Evolutionary conservation across 2,888 invertebrate genomes (phyloP).

Genomic region (Spialia ferax): DNA sequence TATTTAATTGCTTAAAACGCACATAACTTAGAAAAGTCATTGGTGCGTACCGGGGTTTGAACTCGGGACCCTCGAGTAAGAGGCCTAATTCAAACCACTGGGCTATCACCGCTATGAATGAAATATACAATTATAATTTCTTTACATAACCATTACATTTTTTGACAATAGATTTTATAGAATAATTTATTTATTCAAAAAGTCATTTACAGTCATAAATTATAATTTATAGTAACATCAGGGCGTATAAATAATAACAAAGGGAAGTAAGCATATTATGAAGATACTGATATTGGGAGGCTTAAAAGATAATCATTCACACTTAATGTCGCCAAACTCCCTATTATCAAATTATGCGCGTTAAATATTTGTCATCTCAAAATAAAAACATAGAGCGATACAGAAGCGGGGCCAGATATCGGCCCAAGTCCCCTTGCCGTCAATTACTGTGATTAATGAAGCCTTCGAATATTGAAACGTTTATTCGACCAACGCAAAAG

Average conservation of each 20-base stretch:
- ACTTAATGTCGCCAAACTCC: slow-evolving; percentile 26
- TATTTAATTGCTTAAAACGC: too few relatives aligned
- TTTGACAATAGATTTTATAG: too few relatives aligned
- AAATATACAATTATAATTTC: too few relatives aligned
- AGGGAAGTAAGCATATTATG: neutral
- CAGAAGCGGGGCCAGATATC: slow-evolving; percentile 59
- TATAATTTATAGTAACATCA: neutral
- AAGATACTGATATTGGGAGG: slow-evolving; percentile 10
- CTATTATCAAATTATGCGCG: slow-evolving; percentile 60
- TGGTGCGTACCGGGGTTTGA: too few relatives aligned
- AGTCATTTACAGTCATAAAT: neutral
- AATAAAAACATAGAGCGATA: slow-evolving; percentile 58
- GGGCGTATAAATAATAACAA: slow-evolving; percentile 1
- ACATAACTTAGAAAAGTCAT: too few relatives aligned
- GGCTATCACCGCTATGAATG: too few relatives aligned
- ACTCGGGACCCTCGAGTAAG: too few relatives aligned
- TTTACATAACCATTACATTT: too few relatives aligned
- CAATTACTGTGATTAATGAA: slow-evolving; percentile 86
- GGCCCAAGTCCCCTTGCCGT: slow-evolving; percentile 73
- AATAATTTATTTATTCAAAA: too few relatives aligned
- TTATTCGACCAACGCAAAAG: slow-evolving; percentile 78
- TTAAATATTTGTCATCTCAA: slow-evolving; percentile 52
- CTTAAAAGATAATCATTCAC: slow-evolving; percentile 25
- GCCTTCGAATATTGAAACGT: slow-evolving; percentile 83
- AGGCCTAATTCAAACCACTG: too few relatives aligned